These are phyloP conservation scores for Pristionchus fissidentatus DNA, from an alignment of 2,888 invertebrate species.

Conservation along the genomic window DNA sequence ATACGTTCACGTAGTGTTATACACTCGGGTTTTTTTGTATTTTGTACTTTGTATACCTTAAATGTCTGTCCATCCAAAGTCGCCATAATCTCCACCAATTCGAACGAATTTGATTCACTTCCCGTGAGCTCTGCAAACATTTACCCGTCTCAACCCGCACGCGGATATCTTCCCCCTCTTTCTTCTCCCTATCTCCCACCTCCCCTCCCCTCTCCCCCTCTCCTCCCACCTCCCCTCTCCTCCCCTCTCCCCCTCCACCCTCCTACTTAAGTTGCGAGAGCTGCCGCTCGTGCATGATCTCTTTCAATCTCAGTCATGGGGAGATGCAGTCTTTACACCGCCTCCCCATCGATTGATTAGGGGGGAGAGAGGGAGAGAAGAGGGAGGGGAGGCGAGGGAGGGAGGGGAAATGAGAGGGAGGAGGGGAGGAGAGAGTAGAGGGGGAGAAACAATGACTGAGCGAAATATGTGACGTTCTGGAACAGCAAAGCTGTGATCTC, in stretches of 20 bases:
- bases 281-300: background rate
- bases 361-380: constrained; percentile 81
- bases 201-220: constrained; percentile 1
- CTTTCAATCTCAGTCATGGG: background rate
- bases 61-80: constrained; percentile 83
- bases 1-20: too few species aligned
- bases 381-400: constrained; percentile 78
- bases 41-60: constrained; percentile 80
- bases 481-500: background rate
- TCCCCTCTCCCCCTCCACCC: background rate
- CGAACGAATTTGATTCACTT: constrained; percentile 69
- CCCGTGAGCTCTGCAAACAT: constrained; percentile 61
- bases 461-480: too few species aligned
- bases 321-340: constrained; percentile 5
- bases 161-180: background rate
- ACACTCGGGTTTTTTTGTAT: too few species aligned
- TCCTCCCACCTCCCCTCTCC: background rate
- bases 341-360: constrained; percentile 74
- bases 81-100: constrained; percentile 75
- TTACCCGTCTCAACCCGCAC: background rate
- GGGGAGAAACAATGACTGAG: constrained; percentile 80
- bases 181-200: constrained; percentile 2
- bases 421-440: constrained; percentile 83
- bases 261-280: background rate
- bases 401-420: constrained; percentile 79